Base-by-base conservation (phyloP, 2,113 vertebrate species). In the Panurus biarmicus region DNA sequence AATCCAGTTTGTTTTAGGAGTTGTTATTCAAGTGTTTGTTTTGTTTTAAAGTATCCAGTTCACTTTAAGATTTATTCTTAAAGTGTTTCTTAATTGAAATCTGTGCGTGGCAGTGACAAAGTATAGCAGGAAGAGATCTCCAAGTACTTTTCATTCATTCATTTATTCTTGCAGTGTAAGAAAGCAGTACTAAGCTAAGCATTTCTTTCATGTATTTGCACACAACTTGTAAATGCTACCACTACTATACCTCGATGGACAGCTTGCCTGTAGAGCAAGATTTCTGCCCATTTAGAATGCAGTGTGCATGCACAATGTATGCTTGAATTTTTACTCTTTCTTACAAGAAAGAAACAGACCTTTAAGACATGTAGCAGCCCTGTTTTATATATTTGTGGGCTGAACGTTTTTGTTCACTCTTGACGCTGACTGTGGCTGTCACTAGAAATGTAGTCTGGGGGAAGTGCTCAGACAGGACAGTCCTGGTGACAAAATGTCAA, bases 401-500 rank as follows among this genome's bases (percentile, higher is more conserved):
- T 54, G 10, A 40, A 40, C 0, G 1, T 16, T 78, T 86, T 17
- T 72, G 50, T 57, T 47, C 25, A 7, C 5, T 64, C 1, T 35
- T 1, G 4, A 7, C 1, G 0, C 4, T 56, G 48, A 7, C 64
- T 4, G 2, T 57, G 35, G 21, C 10, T 72, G 4, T 57, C 18
- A 7, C 21, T 83, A n/a, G 50, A 56, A 57, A 31, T 7, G 28
- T 7, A 25, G 44, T 56, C 44, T 60, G 1, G 1, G 45, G 25
- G 28, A 67, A 8, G 10, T 12, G 18, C 51, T 82, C 42, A 44
- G 16, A 24, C 15, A 58, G 57, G 42, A 35, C 24, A 7, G 60
- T 60, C 54, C 53, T 61, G 3, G 44, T 71, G 60, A 50, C n/a
- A 53, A 65, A 84, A 74, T 23, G 4, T 24, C 33, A 57, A 65